Evolutionary conservation across 2,797 vertebrate genomes (phyloP).

Genomic region (Lepilemur septentrionalis): DNA sequence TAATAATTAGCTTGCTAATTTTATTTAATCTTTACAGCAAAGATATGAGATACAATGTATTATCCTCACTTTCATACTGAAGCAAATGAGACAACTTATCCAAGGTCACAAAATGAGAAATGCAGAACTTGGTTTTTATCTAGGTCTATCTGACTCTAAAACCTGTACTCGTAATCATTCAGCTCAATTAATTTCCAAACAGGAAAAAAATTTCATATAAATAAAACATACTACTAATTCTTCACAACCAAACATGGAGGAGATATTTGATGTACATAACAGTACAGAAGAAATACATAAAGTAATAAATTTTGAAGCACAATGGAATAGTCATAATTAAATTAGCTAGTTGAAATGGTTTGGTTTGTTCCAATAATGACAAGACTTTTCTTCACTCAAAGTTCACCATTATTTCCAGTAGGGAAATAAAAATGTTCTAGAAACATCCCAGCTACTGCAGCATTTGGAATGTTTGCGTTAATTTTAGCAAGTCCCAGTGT

Average conservation of each 20-base stretch:
- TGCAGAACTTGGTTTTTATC: background rate
- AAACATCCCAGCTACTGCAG: constrained; percentile 49
- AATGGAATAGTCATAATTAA: background rate
- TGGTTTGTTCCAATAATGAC: constrained; percentile 33
- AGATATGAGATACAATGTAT: background rate
- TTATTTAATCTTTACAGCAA: constrained; percentile 18
- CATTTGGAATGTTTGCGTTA: constrained; percentile 38
- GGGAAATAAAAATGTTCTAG: constrained; percentile 52
- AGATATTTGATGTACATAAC: background rate
- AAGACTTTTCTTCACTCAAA: constrained; percentile 45
- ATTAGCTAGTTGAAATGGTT: constrained; percentile 36
- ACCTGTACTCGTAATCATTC: background rate
- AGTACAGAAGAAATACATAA: background rate
- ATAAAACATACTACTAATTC: constrained; percentile 44
- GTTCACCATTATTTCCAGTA: constrained; percentile 41
- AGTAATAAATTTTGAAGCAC: constrained; percentile 25
- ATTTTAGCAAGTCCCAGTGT: constrained; percentile 50
- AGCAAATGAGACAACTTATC: background rate
- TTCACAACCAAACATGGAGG: constrained; percentile 25
- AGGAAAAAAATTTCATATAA: constrained; percentile 45
- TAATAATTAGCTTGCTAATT: constrained; percentile 4
- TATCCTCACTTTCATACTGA: background rate
- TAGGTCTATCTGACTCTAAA: constrained; percentile 34
- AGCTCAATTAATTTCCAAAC: constrained; percentile 26
- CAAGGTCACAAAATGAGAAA: constrained; percentile 37